These are phyloP conservation scores for Exephanes ischioxanthus DNA, from an alignment of 2,888 invertebrate genomes.

Conservation along the genomic window DNA sequence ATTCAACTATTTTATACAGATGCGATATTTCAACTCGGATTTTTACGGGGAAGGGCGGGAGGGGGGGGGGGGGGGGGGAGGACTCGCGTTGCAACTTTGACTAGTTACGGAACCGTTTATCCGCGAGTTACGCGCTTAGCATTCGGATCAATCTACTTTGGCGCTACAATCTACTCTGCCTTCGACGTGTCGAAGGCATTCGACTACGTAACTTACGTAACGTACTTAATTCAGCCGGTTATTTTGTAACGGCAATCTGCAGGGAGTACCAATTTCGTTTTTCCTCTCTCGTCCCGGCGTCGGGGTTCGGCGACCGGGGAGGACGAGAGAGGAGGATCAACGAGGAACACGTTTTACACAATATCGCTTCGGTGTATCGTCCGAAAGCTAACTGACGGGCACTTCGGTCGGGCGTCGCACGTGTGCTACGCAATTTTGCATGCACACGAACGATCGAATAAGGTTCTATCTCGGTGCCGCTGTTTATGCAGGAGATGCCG, in stretches of 20 bases:
- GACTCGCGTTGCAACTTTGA: background rate
- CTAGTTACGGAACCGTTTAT: background rate
- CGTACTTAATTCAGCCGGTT: slow-evolving; percentile 19
- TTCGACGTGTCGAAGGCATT: background rate
- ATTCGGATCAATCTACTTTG: background rate
- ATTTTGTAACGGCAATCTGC: slow-evolving; percentile 40
- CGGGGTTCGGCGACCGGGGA: too few species aligned
- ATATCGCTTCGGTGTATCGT: slow-evolving; percentile 38
- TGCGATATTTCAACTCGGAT: too few species aligned
- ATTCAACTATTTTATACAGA: too few species aligned
- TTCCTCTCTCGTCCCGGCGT: slow-evolving; percentile 17
- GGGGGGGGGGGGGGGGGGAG: too few species aligned
- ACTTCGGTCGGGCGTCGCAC: slow-evolving; percentile 24
- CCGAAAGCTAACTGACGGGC: slow-evolving; percentile 16
- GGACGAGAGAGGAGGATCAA: background rate
- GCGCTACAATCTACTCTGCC: slow-evolving; percentile 4
- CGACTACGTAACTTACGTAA: slow-evolving; percentile 20
- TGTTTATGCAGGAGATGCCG: slow-evolving; percentile 14
- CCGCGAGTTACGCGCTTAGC: background rate
- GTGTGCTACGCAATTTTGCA: slow-evolving; percentile 33
- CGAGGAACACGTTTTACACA: slow-evolving; percentile 32
- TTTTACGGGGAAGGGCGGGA: too few species aligned
- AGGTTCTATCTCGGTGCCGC: slow-evolving; percentile 21
- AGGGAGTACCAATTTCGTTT: slow-evolving; percentile 33
- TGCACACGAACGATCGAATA: slow-evolving; percentile 21